phyloP scores from a whole-genome alignment of 2,797 vertebrate genomes.

The Onychomys leucogaster region DNA sequence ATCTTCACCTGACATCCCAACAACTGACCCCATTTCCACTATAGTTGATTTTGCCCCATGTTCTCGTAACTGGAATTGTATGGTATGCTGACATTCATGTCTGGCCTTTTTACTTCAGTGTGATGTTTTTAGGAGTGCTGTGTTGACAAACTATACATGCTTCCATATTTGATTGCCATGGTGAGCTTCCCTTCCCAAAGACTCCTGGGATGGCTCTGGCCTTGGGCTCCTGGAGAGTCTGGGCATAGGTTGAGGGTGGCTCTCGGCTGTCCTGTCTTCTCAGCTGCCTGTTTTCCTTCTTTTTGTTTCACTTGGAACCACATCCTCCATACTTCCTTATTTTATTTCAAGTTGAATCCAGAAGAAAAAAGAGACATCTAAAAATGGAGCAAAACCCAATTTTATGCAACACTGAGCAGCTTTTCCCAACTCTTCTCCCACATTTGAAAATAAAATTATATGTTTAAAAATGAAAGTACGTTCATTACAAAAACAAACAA shows the following conservation, averaged over 20 bases:
- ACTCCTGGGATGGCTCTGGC: neutral
- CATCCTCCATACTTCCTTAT: neutral
- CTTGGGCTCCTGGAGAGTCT: rapidly evolving
- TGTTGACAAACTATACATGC: neutral
- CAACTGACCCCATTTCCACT: neutral
- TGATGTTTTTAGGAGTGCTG: neutral
- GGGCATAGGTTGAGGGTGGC: neutral
- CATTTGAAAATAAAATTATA: conserved; percentile 25
- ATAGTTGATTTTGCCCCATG: neutral
- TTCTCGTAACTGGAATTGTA: neutral
- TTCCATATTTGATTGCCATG: neutral
- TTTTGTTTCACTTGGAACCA: neutral
- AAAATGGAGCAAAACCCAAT: neutral
- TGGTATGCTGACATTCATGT: neutral
- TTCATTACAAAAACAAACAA: neutral
- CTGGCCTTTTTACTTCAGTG: neutral
- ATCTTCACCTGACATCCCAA: neutral
- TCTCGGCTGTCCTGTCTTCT: neutral
- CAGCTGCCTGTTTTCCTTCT: neutral
- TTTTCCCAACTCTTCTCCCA: neutral
- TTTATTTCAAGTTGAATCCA: neutral
- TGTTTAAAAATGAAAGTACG: neutral
- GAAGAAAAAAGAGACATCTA: neutral
- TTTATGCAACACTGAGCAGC: neutral
- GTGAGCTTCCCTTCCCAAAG: neutral